These are phyloP conservation scores for Phenganax subtilis DNA, from an alignment of 92 coral and sea anemone genomes.

Conservation along the genomic window DNA sequence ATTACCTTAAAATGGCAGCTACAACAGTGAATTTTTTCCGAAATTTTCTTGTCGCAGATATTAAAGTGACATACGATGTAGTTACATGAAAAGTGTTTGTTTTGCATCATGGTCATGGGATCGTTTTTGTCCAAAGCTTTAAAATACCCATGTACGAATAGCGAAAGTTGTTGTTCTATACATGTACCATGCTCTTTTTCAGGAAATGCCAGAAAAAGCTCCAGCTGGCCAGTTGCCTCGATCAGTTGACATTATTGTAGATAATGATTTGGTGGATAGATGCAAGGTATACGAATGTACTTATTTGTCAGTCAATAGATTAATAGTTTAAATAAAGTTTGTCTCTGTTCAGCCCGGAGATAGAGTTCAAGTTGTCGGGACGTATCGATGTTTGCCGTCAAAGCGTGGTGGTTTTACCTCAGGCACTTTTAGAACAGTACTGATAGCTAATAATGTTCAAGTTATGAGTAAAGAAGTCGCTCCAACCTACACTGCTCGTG, in stretches of 20 bases:
- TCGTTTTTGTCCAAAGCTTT: no score
- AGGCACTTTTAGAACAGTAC: conserved; percentile 92
- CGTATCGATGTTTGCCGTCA: conserved; percentile 90
- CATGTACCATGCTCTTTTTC: neutral
- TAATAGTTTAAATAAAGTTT: conserved; percentile 7
- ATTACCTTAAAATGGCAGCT: no score
- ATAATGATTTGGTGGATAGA: conserved; percentile 85
- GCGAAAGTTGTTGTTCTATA: no score
- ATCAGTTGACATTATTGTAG: conserved; percentile 91
- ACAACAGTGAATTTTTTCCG: no score
- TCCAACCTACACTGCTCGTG: conserved; percentile 88
- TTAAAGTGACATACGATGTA: no score
- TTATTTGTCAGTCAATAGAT: neutral
- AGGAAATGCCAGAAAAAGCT: conserved; percentile 99
- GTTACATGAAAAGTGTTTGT: no score
- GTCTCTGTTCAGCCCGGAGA: conserved; percentile 74
- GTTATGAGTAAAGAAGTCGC: conserved; percentile 97
- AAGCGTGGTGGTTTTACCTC: conserved; percentile 91
- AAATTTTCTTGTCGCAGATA: no score
- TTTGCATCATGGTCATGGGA: no score
- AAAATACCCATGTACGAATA: no score
- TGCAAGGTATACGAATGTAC: conserved; percentile 61
- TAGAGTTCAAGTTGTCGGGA: conserved; percentile 87
- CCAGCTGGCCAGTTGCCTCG: conserved; percentile 99
- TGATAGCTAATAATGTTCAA: conserved; percentile 83